These are phyloP conservation scores for Aphodius sticticus DNA, from an alignment of 2,888 invertebrate species.

Conservation along the genomic window DNA sequence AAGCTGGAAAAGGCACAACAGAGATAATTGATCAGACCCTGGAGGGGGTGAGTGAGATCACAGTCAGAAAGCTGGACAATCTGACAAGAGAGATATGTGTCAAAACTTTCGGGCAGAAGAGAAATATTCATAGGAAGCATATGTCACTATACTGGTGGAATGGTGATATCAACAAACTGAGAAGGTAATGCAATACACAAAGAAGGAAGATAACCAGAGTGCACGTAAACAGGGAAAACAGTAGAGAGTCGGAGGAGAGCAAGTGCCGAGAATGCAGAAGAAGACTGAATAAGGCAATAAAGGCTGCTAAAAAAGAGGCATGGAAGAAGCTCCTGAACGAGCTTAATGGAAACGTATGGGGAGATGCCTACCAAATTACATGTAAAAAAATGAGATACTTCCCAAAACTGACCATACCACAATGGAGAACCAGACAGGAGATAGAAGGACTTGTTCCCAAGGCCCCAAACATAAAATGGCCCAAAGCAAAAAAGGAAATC, in stretches of 20 bases:
- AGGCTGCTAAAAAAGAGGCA: constrained; percentile 7
- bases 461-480: too few species aligned
- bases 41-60: background rate
- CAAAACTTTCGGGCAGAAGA: background rate
- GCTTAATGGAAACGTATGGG: background rate
- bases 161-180: background rate
- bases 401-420: background rate
- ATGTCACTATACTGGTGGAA: background rate
- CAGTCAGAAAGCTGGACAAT: background rate
- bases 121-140: background rate
- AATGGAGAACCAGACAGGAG: too few species aligned
- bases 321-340: background rate
- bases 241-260: background rate
- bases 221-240: background rate
- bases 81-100: background rate
- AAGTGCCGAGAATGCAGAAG: background rate
- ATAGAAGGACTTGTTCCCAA: too few species aligned
- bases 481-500: too few species aligned
- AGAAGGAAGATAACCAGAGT: background rate
- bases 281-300: background rate
- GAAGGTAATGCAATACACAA: background rate
- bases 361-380: background rate
- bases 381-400: background rate
- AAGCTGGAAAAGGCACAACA: background rate
- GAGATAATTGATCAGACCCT: too few species aligned